Base-by-base conservation (phyloP, 2,888 invertebrate species). In the Pheosia tremula region DNA sequence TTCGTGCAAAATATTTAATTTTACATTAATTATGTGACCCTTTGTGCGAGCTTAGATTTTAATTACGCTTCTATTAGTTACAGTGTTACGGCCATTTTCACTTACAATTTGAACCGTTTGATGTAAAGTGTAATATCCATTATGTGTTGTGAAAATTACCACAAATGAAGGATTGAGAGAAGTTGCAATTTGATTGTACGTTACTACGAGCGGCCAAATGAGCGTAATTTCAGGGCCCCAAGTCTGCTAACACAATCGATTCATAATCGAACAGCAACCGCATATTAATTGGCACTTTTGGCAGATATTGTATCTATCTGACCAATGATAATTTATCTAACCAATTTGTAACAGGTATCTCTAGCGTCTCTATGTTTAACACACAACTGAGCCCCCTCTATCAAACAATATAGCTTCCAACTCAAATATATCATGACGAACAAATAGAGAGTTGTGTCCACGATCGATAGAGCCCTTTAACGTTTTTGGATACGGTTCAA, bases 1-100 rank as follows among this genome's bases (percentile, higher is more conserved):
- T 78, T 72, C 57, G 67, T 63, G 65, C 71, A 64, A 77, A 71
- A 77, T 75, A 78, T 82, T 82, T 74, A 50, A 74, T 72, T 69
- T 63, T 66, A 39, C 38, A 53, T 56, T 64, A 67, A 69, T 69
- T 58, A 68, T 58, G 56, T 62, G 59, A 56, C 56, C 68, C 68
- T 74, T 71, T 77, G 78, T 73, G 62, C 54, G 57, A 56, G 13
- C 68, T 58, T 61, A 66, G 58, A 67, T 74, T 63, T 74, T 62
- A 74, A 71, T 73, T 68, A 55, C 37, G 7, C 13, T 38, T 5
- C 7, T 52, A 38, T 54, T 38, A 11, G 54, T 38, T 38, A 54
- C 54, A 11, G 11, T 11, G 54, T 54, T 38, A 5, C 54, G 11
- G 37, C 39, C 3, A 55, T 13, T 11, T 38, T 39, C 55, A 39